phyloP scores from a whole-genome alignment of 2,888 invertebrate genomes.

The Plagodis pulveraria region DNA sequence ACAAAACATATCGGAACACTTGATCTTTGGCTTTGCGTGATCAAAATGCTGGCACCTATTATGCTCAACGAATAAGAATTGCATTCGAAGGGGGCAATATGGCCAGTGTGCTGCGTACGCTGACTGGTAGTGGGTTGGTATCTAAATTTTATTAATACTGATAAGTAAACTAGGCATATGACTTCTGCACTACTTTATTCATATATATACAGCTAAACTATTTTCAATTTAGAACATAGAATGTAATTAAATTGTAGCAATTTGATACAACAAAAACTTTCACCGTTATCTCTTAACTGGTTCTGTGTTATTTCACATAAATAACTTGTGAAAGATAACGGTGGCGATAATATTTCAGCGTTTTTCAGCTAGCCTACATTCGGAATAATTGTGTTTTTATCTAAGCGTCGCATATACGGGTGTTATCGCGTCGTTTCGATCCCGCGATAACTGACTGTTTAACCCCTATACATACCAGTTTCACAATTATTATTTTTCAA shows the following conservation, averaged over 20 bases:
- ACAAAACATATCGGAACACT: no score
- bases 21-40: no score
- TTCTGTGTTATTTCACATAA: conserved; percentile 30
- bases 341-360: conserved; percentile 30
- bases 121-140: no score
- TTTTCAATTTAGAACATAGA: no score
- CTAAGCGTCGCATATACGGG: conserved; percentile 48
- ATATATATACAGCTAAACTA: no score
- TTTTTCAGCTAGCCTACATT: conserved; percentile 40
- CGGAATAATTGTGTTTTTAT: conserved; percentile 54
- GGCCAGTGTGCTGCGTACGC: no score
- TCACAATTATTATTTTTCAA: neutral
- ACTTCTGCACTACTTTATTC: no score
- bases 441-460: conserved; percentile 31
- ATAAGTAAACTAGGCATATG: no score
- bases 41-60: no score
- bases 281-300: conserved; percentile 15
- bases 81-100: no score
- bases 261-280: conserved; percentile 13
- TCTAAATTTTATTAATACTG: no score
- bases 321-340: conserved; percentile 33
- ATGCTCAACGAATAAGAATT: no score
- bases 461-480: conserved; percentile 28
- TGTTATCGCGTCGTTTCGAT: conserved; percentile 43
- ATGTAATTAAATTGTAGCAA: conserved; percentile 8